Conservation (phyloP, 2,113 vertebrate genomes). For the Pontoporia blainvillei region DNA sequence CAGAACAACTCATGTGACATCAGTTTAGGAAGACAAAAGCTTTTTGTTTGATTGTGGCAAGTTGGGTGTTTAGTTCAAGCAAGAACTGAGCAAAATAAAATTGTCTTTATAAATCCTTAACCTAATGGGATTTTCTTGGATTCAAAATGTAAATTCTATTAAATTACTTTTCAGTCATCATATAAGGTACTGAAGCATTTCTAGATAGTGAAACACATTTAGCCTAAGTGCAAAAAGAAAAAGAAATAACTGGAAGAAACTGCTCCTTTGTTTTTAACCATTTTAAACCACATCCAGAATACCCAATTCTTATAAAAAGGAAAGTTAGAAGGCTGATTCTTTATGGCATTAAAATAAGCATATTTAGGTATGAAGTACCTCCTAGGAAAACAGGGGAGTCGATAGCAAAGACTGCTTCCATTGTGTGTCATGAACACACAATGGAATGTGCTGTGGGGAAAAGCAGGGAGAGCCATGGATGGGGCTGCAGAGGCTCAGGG, state of each 20-base stretch:
- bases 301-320: not conserved
- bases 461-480: not conserved
- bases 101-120: constrained; percentile 23
- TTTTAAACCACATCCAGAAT: not conserved
- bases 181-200: constrained; percentile 1
- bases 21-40: constrained; percentile 30
- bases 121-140: constrained; percentile 23
- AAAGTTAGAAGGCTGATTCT: not conserved
- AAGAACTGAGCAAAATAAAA: constrained; percentile 15
- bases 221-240: not conserved
- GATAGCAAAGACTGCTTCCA: not conserved
- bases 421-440: fast-evolving
- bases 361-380: not conserved
- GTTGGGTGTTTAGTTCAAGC: constrained; percentile 3
- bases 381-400: not conserved
- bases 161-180: constrained; percentile 12
- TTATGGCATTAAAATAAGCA: not conserved
- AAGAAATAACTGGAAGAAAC: not conserved
- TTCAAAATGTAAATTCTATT: constrained; percentile 34
- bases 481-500: not conserved
- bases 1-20: not conserved
- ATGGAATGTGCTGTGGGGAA: not conserved
- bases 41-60: not conserved
- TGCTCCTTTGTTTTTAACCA: not conserved
- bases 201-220: not conserved